Conservation (phyloP, 2,888 invertebrate genomes). For the Seira ritae region DNA sequence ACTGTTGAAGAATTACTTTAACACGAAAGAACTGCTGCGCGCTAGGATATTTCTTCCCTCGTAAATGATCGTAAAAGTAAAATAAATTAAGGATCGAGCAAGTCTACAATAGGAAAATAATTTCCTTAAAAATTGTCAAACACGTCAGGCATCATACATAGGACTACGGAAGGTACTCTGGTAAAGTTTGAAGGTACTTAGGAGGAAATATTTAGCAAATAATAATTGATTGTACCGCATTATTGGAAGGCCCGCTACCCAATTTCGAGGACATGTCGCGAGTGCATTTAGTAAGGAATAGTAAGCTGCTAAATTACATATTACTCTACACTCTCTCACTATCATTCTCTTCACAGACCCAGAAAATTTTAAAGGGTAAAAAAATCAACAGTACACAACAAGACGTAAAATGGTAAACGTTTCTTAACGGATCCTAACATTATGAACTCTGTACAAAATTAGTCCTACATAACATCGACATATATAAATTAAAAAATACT, state of each 20-base stretch:
- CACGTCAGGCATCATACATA: too few species aligned
- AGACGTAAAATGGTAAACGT: constrained; percentile 10
- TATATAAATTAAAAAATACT: neutral
- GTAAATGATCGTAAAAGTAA: neutral
- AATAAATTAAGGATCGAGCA: neutral
- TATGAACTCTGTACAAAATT: neutral
- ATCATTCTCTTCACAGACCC: neutral
- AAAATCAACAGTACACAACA: neutral
- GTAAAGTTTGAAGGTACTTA: neutral
- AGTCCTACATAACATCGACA: neutral
- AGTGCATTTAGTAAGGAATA: neutral
- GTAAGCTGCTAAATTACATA: too few species aligned
- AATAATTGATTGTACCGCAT: neutral
- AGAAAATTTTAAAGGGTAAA: neutral
- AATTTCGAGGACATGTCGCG: neutral
- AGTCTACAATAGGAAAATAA: too few species aligned
- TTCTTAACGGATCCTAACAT: neutral
- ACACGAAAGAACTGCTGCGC: too few species aligned
- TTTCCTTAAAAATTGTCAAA: too few species aligned
- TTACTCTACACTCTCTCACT: neutral
- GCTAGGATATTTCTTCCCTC: neutral
- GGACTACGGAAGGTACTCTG: neutral
- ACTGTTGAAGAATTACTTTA: too few species aligned
- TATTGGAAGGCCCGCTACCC: constrained; percentile 54
- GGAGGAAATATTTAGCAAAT: too few species aligned